phyloP scores from a whole-genome alignment of 2,888 invertebrate species.

The Stenchaetothrips biformis region DNA sequence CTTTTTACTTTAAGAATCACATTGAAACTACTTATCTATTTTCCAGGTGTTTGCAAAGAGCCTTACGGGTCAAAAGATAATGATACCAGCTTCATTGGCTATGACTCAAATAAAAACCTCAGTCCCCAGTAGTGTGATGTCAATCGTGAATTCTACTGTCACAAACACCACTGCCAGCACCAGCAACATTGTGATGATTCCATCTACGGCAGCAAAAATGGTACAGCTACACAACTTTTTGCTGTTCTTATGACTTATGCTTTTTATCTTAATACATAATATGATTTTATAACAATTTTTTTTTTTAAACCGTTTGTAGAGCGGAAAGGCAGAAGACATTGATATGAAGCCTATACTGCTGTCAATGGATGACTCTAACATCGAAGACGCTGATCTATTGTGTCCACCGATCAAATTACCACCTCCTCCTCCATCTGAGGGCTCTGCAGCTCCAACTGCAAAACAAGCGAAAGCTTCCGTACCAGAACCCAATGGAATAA shows the following conservation, averaged over 20 bases:
- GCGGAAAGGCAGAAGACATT: not conserved
- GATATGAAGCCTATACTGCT: not conserved
- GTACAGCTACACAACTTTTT: not conserved
- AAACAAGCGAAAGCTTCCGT: not conserved
- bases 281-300: not conserved
- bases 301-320: not conserved
- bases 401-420: not conserved
- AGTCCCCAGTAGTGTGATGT: constrained; percentile 17
- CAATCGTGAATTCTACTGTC: constrained; percentile 17
- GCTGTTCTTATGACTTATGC: not conserved
- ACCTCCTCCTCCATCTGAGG: not conserved
- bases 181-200: constrained; percentile 53
- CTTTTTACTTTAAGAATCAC: not conserved
- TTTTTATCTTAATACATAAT: not conserved
- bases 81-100: constrained; percentile 31
- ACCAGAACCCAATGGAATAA: constrained; percentile 52
- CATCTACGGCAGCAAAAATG: constrained; percentile 47
- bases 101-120: constrained; percentile 29
- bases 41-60: constrained; percentile 5
- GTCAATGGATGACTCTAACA: not conserved
- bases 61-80: constrained; percentile 31
- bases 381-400: not conserved
- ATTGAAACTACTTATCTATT: too few relatives aligned
- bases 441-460: not conserved
- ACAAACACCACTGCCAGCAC: constrained; percentile 36